phyloP scores from a whole-genome alignment of 1,140 invertebrate species.

The Papilio polyxenes region DNA sequence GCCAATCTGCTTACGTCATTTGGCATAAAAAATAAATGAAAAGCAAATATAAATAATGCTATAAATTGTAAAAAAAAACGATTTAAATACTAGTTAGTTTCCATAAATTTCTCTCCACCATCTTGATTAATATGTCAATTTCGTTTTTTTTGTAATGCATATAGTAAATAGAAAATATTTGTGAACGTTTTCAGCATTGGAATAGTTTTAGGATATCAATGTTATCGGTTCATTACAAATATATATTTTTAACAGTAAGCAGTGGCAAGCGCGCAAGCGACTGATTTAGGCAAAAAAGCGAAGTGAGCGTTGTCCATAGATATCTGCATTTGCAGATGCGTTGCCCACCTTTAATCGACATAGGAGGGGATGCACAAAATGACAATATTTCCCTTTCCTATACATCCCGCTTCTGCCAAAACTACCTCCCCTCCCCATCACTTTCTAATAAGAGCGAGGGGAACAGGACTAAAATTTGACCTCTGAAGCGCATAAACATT shows the following conservation, averaged over 20 bases:
- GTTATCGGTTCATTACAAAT: background rate
- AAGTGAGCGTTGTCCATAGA: too few relatives aligned
- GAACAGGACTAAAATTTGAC: too few relatives aligned
- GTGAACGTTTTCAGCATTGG: background rate
- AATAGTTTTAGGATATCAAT: background rate
- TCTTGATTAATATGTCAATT: constrained; percentile 8
- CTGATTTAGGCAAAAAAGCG: too few relatives aligned
- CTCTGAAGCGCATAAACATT: too few relatives aligned
- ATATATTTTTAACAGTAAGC: background rate
- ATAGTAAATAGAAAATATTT: background rate
- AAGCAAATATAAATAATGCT: background rate
- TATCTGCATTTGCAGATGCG: too few relatives aligned
- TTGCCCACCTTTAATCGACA: too few relatives aligned
- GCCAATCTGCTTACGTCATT: constrained; percentile 13
- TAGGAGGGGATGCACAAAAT: too few relatives aligned
- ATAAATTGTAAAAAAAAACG: background rate
- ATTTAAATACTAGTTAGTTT: background rate
- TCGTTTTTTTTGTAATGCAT: background rate
- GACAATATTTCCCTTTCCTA: too few relatives aligned
- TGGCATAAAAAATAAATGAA: background rate
- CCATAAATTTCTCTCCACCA: background rate
- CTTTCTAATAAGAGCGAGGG: too few relatives aligned
- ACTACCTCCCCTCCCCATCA: too few relatives aligned
- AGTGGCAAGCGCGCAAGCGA: too few relatives aligned
- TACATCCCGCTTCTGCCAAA: too few relatives aligned